Evolutionary conservation across 2,113 vertebrate species (phyloP).

Genomic region (Pao palembangensis): DNA sequence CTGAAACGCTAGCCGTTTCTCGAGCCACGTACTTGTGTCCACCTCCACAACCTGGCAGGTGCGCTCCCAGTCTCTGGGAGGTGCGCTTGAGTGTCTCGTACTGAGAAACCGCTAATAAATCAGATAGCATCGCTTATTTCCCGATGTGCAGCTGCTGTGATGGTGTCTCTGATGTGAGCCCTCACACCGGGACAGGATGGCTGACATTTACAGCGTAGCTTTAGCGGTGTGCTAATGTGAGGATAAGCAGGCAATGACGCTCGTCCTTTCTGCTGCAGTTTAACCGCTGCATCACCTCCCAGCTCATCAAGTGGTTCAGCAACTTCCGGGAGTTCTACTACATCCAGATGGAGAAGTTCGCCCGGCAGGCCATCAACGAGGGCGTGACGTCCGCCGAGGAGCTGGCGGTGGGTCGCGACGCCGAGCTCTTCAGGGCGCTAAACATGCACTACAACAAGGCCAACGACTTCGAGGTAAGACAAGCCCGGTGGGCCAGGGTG

Average conservation of each 20-base stretch:
- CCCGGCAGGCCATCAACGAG: slow-evolving; percentile 96
- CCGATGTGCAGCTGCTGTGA: no score
- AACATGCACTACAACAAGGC: slow-evolving; percentile 99
- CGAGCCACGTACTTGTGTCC: no score
- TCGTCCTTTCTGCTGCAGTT: slow-evolving; percentile 76
- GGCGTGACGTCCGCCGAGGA: slow-evolving; percentile 89
- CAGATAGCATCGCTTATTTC: no score
- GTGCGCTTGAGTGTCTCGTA: no score
- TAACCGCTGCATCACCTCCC: slow-evolving; percentile 99
- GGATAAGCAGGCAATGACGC: not conserved
- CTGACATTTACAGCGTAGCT: no score
- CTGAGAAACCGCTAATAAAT: no score
- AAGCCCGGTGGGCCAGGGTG: not conserved
- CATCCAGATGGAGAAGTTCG: slow-evolving; percentile 99
- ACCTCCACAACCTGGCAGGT: no score
- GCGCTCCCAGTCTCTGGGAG: no score
- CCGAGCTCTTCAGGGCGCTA: slow-evolving; percentile 94
- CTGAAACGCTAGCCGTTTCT: no score
- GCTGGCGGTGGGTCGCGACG: slow-evolving; percentile 90
- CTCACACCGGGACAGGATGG: no score
- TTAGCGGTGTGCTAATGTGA: no score
- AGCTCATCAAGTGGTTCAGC: slow-evolving; percentile 99
- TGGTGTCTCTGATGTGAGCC: no score
- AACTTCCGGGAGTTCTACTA: slow-evolving; percentile 99
- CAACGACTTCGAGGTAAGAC: slow-evolving; percentile 95